These are phyloP conservation scores for Eclectus roratus DNA, from an alignment of 2,113 vertebrate species.

Conservation along the genomic window DNA sequence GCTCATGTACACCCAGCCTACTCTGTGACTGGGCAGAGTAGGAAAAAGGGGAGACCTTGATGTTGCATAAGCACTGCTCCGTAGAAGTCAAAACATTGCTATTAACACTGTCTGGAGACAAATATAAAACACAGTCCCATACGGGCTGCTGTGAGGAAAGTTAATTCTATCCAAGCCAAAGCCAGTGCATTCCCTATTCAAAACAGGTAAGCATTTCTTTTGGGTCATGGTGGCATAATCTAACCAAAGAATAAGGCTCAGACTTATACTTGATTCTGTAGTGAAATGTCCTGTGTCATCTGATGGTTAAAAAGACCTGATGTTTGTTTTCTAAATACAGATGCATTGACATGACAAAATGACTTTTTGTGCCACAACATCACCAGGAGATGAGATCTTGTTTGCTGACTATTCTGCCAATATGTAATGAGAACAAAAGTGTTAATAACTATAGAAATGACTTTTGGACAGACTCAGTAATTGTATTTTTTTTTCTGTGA, in stretches of 20 bases:
- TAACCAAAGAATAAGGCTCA: not conserved
- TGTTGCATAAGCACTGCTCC: not conserved
- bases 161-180: not conserved
- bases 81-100: not conserved
- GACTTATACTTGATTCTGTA: not conserved
- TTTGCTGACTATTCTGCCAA: not conserved
- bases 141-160: not conserved
- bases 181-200: not conserved
- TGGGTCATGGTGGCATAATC: not conserved
- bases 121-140: not conserved
- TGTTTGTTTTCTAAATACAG: not conserved
- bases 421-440: not conserved
- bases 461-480: not conserved
- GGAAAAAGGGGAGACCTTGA: not conserved
- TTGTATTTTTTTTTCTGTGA: not conserved
- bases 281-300: not conserved
- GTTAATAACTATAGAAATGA: not conserved
- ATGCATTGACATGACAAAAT: not conserved
- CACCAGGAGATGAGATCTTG: not conserved
- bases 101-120: not conserved
- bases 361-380: not conserved
- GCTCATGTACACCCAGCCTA: fast-evolving
- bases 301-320: not conserved
- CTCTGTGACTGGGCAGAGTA: not conserved
- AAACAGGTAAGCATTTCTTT: not conserved